These are phyloP conservation scores for Brachionus koreanus DNA, from an alignment of 1,140 invertebrate genomes.

Conservation along the genomic window DNA sequence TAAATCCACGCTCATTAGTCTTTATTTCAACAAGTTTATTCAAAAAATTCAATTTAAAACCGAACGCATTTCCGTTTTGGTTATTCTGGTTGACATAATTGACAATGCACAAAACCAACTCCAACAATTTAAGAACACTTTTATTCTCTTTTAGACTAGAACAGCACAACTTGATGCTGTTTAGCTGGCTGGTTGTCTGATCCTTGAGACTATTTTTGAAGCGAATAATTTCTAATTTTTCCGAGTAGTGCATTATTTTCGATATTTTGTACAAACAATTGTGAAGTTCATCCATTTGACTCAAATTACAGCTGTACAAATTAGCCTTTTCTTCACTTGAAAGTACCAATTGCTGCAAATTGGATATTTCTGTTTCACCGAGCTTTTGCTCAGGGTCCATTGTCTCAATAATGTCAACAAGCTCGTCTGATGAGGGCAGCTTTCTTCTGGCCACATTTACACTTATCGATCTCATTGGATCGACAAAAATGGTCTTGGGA, in stretches of 20 bases:
- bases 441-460: neutral
- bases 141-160: neutral
- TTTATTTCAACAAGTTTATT: constrained; percentile 25
- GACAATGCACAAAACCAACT: constrained; percentile 17
- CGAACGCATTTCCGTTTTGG: constrained; percentile 40
- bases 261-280: constrained; percentile 34
- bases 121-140: constrained; percentile 11
- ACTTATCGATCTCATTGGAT: constrained; percentile 11
- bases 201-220: constrained; percentile 30
- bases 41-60: constrained; percentile 30
- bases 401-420: neutral
- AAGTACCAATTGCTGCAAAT: neutral
- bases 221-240: constrained; percentile 17
- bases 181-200: neutral
- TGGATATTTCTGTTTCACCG: constrained; percentile 3
- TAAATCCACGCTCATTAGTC: constrained; percentile 28
- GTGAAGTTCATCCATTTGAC: constrained; percentile 30
- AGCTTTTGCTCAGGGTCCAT: constrained; percentile 3
- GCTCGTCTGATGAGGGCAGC: constrained; percentile 13
- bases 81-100: constrained; percentile 43
- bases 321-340: constrained; percentile 1
- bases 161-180: neutral
- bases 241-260: constrained; percentile 24
- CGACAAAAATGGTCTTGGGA: constrained; percentile 4
- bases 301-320: constrained; percentile 24